Percentiles rank a stretch among this genome's conserved stretches.
Evolutionary conservation across 2,888 invertebrate species (phyloP).

Genomic region (Deilephila porcellus): DNA sequence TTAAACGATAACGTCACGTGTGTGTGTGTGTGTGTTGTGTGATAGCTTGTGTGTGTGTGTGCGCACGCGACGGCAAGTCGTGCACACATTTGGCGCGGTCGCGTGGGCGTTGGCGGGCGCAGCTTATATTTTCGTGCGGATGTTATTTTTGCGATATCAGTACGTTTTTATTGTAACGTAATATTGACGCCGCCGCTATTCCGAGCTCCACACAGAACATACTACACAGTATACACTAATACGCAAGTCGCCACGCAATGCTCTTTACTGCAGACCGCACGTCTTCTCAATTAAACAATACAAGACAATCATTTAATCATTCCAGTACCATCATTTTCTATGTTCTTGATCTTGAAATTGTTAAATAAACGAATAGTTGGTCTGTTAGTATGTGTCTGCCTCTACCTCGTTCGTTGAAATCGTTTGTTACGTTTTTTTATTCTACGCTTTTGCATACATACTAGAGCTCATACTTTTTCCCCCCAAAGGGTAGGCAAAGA

Average conservation of each 20-base stretch:
- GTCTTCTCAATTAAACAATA: too few relatives aligned
- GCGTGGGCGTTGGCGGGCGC: slow-evolving; percentile 11
- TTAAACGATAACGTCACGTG: neutral
- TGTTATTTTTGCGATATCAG: slow-evolving; percentile 19
- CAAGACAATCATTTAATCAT: too few relatives aligned
- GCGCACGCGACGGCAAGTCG: neutral
- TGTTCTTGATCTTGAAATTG: too few relatives aligned
- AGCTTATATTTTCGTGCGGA: slow-evolving; percentile 1
- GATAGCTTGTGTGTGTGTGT: neutral
- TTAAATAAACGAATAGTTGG: too few relatives aligned
- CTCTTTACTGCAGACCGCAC: too few relatives aligned
- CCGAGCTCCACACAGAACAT: neutral
- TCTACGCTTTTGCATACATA: too few relatives aligned
- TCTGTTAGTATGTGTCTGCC: too few relatives aligned
- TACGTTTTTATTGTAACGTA: slow-evolving; percentile 17
- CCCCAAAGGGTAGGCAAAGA: too few relatives aligned
- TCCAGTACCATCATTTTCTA: too few relatives aligned
- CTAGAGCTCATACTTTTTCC: too few relatives aligned
- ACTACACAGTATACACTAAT: neutral
- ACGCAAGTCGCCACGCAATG: neutral
- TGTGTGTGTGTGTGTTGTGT: neutral
- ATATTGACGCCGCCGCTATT: neutral
- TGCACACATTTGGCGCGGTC: neutral
- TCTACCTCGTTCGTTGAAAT: too few relatives aligned
- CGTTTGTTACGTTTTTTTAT: too few relatives aligned